A percentile compares a stretch with the other conserved stretches of the same genome.
phyloP scores from a whole-genome alignment of 2,113 vertebrate genomes.

The Salvelinus sp. region DNA sequence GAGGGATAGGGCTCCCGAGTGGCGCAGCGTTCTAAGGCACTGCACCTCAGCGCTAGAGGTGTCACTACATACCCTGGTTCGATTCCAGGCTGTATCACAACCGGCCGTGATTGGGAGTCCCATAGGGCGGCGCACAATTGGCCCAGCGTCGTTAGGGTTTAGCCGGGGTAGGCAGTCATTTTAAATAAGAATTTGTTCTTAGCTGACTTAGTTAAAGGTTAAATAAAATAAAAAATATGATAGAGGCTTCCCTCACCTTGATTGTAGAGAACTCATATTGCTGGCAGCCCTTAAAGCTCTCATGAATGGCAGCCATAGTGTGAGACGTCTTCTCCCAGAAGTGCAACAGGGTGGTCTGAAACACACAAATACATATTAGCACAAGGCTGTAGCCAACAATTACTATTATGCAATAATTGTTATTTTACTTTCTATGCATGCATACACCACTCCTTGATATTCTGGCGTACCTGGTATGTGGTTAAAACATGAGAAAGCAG shows the following conservation, averaged over 20 bases:
- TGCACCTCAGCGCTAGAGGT: too few species aligned
- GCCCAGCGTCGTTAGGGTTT: too few species aligned
- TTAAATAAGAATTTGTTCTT: too few species aligned
- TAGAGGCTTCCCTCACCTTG: constrained; percentile 77
- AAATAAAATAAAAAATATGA: too few species aligned
- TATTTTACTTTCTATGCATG: neutral
- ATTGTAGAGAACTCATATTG: constrained; percentile 82
- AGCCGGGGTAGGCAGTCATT: too few species aligned
- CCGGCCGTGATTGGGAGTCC: too few species aligned
- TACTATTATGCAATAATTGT: neutral
- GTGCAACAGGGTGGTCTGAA: constrained; percentile 90
- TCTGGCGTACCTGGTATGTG: constrained; percentile 87
- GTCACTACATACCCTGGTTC: too few species aligned
- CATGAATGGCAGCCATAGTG: constrained; percentile 96
- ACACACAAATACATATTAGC: constrained; percentile 23
- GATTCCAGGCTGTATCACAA: too few species aligned
- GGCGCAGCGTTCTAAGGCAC: too few species aligned
- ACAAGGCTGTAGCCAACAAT: neutral
- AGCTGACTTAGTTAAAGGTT: too few species aligned
- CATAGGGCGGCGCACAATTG: too few species aligned
- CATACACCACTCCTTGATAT: neutral
- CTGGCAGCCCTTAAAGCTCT: constrained; percentile 94
- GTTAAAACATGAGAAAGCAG: constrained; percentile 93
- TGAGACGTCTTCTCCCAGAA: constrained; percentile 99
- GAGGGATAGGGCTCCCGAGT: too few species aligned